These are phyloP conservation scores for Beroe forskalii DNA, from an alignment of 37 sponge, comb jelly and placozoan genomes.

Conservation along the genomic window DNA sequence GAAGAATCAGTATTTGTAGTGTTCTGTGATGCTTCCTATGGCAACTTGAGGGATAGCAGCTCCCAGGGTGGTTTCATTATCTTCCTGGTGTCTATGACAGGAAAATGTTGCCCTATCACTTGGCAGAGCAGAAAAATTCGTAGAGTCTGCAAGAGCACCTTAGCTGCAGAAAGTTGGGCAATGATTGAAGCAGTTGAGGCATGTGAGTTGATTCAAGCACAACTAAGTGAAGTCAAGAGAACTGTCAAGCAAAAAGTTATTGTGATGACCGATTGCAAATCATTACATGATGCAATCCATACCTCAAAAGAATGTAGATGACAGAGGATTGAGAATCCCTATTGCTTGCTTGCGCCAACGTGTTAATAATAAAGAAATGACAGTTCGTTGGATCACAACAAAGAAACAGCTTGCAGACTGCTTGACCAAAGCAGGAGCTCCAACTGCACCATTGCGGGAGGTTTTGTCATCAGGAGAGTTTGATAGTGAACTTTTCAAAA, in stretches of 20 bases:
- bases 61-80: conserved; percentile 2
- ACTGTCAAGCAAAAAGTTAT: not conserved
- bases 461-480: not conserved
- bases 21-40: not conserved
- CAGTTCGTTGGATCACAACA: not conserved
- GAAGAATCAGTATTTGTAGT: not conserved
- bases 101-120: conserved; percentile 8
- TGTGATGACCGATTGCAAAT: conserved; percentile 24
- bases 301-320: conserved; percentile 21
- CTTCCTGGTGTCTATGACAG: not conserved
- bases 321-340: conserved; percentile 13
- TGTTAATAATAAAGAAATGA: not conserved
- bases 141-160: not conserved
- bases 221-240: not conserved
- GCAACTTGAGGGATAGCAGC: not conserved
- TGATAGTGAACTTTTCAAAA: not conserved
- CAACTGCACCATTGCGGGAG: not conserved
- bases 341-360: not conserved
- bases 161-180: conserved; percentile 26
- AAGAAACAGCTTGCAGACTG: not conserved
- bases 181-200: not conserved
- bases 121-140: conserved; percentile 4
- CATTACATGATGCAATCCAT: not conserved
- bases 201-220: not conserved
- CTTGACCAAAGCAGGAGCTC: conserved; percentile 14